Evolutionary conservation across 2,113 vertebrate genomes (phyloP).

Genomic region (Coregonus clupeaformis): DNA sequence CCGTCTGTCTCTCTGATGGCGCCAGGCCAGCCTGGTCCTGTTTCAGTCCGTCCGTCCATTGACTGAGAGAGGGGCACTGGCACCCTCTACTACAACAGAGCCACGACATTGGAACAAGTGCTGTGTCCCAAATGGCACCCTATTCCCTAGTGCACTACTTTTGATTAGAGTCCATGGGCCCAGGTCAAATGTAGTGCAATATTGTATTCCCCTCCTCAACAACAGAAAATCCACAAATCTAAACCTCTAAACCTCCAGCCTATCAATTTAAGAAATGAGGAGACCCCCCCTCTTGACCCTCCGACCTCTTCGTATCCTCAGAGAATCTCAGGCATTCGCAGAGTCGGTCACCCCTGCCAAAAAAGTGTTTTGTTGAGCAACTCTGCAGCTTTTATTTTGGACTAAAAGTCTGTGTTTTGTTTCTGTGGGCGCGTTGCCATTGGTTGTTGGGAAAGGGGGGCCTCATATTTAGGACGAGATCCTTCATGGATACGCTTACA

Average conservation of each 20-base stretch:
- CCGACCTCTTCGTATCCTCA: slow-evolving; percentile 32
- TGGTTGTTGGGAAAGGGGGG: background rate
- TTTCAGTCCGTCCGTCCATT: too few species aligned
- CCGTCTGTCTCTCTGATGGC: too few species aligned
- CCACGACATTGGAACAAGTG: too few species aligned
- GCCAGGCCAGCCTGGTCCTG: too few species aligned
- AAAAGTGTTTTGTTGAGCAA: slow-evolving; percentile 46
- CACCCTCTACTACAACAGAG: too few species aligned
- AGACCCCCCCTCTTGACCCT: slow-evolving; percentile 11
- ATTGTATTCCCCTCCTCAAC: background rate
- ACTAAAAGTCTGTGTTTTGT: slow-evolving; percentile 25
- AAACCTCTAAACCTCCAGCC: slow-evolving; percentile 30
- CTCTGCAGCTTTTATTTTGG: background rate
- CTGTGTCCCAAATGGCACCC: too few species aligned
- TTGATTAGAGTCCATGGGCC: too few species aligned
- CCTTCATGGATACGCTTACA: slow-evolving; percentile 7
- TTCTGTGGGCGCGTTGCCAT: background rate
- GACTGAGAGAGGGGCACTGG: too few species aligned
- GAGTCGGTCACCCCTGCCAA: slow-evolving; percentile 15
- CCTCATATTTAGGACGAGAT: slow-evolving; percentile 11
- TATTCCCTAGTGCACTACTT: too few species aligned
- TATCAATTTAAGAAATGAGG: slow-evolving; percentile 19
- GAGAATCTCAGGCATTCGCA: slow-evolving; percentile 51
- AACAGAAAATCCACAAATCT: slow-evolving; percentile 35
- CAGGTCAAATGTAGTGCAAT: too few species aligned